phyloP scores from a whole-genome alignment of 2,113 vertebrate species.

The Pterocles orientalis region DNA sequence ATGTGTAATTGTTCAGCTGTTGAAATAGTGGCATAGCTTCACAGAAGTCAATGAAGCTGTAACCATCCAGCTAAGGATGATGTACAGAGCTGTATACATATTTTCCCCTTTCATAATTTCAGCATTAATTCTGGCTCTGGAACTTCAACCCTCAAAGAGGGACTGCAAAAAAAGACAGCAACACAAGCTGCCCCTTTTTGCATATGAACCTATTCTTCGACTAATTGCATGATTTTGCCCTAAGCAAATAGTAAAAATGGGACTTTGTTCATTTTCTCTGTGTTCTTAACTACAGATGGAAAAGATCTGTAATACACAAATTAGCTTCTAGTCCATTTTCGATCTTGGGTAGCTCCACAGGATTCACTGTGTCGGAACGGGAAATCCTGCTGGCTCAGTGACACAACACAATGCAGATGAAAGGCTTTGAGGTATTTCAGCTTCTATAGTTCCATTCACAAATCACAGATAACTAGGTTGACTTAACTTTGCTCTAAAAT shows the following conservation, averaged over 20 bases:
- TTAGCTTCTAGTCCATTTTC: background rate
- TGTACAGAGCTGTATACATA: background rate
- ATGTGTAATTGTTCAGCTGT: background rate
- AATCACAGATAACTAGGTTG: constrained; percentile 22
- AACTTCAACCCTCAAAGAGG: background rate
- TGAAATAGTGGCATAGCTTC: background rate
- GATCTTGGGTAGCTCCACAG: background rate
- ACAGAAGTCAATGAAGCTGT: background rate
- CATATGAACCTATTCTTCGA: background rate
- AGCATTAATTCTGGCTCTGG: background rate
- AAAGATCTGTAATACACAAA: background rate
- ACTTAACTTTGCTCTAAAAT: constrained; percentile 27
- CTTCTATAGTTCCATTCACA: background rate
- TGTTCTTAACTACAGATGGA: background rate
- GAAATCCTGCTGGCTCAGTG: background rate
- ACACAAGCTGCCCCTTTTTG: background rate
- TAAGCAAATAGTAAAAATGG: background rate
- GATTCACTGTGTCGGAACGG: background rate
- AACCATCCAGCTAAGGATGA: background rate
- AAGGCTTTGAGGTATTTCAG: constrained; percentile 18
- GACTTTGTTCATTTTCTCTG: background rate
- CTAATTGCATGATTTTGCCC: background rate
- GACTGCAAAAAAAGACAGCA: background rate
- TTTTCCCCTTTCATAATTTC: background rate
- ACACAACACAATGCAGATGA: constrained; percentile 4